phyloP scores from a whole-genome alignment of 2,888 invertebrate genomes.

The Caenorhabditis angaria region DNA sequence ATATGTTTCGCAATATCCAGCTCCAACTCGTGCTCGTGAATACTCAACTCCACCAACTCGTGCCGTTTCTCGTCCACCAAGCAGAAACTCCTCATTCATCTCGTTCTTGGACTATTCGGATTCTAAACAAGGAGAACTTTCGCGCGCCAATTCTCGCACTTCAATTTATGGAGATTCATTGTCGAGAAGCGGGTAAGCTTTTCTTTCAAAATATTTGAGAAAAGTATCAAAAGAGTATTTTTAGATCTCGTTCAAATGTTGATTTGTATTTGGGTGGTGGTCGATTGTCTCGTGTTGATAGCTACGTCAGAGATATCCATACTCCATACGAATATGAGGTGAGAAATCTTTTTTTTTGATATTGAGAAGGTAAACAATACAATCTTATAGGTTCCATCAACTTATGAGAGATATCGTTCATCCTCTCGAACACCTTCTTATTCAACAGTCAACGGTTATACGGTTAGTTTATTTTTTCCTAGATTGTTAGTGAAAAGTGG shows the following conservation, averaged over 20 bases:
- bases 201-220: too few relatives aligned
- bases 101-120: conserved; percentile 70
- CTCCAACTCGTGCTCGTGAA: conserved; percentile 69
- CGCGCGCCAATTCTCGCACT: conserved; percentile 64
- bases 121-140: conserved; percentile 68
- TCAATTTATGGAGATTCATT: conserved; percentile 66
- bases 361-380: neutral
- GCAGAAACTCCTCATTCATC: conserved; percentile 65
- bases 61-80: conserved; percentile 63
- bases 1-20: conserved; percentile 59
- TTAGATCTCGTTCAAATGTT: conserved; percentile 67
- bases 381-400: conserved; percentile 60
- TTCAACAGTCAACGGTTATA: conserved; percentile 62
- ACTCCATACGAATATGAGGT: conserved; percentile 65
- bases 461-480: conserved; percentile 49
- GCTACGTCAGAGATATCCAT: conserved; percentile 68
- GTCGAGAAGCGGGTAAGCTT: conserved; percentile 62
- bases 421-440: conserved; percentile 63
- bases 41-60: conserved; percentile 69
- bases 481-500: neutral
- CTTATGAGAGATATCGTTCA: conserved; percentile 67
- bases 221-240: too few relatives aligned
- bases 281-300: conserved; percentile 70
- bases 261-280: conserved; percentile 68
- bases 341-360: conserved; percentile 5